Percentiles rank a stretch among this genome's conserved stretches.
phyloP scores from a whole-genome alignment of 1,140 invertebrate species.

The Drosophila kepulauana region DNA sequence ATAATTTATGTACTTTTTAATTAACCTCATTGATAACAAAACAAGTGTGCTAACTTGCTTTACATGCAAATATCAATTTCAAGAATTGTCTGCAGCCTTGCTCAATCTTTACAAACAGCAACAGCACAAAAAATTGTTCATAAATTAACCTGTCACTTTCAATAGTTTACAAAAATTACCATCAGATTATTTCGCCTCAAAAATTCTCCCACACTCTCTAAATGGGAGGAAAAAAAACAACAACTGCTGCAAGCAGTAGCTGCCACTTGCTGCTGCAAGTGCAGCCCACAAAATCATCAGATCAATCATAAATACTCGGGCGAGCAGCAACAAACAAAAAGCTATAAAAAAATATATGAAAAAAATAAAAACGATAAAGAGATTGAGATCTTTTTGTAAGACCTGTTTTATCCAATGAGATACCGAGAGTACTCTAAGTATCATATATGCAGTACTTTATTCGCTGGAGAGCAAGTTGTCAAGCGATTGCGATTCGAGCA shows the following conservation, averaged over 20 bases:
- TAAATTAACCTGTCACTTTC: constrained; percentile 73
- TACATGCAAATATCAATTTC: neutral
- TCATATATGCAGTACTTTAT: constrained; percentile 1
- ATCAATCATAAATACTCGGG: constrained; percentile 72
- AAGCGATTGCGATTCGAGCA: constrained; percentile 64
- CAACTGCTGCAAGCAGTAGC: constrained; percentile 54
- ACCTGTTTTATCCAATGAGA: constrained; percentile 66
- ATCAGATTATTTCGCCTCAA: constrained; percentile 58
- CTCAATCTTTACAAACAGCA: constrained; percentile 12
- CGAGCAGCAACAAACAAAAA: constrained; percentile 23
- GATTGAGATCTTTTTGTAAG: constrained; percentile 78
- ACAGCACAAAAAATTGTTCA: constrained; percentile 31
- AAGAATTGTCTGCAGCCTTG: constrained; percentile 22
- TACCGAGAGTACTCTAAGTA: neutral
- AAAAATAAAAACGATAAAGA: constrained; percentile 76
- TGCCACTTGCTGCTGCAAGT: constrained; percentile 35
- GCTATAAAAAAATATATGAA: constrained; percentile 62
- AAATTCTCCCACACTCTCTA: constrained; percentile 80
- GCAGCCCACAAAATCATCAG: constrained; percentile 73
- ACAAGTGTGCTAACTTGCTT: neutral
- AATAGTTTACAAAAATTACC: constrained; percentile 70
- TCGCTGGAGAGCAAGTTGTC: constrained; percentile 59
- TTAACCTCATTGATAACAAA: neutral
- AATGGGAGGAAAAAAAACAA: constrained; percentile 16
- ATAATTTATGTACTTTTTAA: constrained; percentile 22